Evolutionary conservation across 37 sponge, comb jelly and placozoan genomes (phyloP).

Genomic region (Ephydatia muelleri): DNA sequence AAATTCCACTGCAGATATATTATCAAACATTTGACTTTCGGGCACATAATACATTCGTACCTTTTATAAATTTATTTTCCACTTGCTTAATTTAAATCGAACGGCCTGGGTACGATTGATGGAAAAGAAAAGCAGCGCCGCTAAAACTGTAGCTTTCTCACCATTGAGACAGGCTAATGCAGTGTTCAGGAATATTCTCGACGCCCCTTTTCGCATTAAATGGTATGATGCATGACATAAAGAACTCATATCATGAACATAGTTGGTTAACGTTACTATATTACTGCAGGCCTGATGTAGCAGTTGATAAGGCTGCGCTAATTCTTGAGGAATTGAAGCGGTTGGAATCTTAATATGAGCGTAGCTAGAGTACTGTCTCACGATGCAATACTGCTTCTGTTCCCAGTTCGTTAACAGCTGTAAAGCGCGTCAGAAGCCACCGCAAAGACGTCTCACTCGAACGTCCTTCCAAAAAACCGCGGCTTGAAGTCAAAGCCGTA

Average conservation of each 20-base stretch:
- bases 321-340: conserved; percentile 19
- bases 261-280: background rate
- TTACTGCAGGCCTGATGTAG: conserved; percentile 31
- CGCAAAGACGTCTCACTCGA: background rate
- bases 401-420: background rate
- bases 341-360: background rate
- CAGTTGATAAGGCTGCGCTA: background rate
- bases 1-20: too few species aligned
- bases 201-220: conserved; percentile 44
- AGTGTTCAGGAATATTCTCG: conserved; percentile 46
- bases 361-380: background rate
- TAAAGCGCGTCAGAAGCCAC: background rate
- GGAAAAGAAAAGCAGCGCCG: background rate
- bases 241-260: background rate
- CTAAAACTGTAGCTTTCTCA: conserved; percentile 39
- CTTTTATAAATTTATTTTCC: too few species aligned
- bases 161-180: conserved; percentile 26
- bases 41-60: too few species aligned
- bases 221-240: conserved; percentile 26
- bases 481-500: background rate
- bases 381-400: background rate
- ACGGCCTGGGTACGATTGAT: background rate
- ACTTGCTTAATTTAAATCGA: too few species aligned
- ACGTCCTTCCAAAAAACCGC: background rate
- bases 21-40: too few species aligned